Evolutionary conservation across 1,140 invertebrate species (phyloP).

Genomic region (silkworm (Bombyx mori)): ASM3026992v2 NC_085119.1:8433501-8434000

Average conservation of each 20-base stretch:
- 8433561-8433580: slow-evolving; percentile 26
- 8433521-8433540: slow-evolving; percentile 30
- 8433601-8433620: slow-evolving; percentile 26
- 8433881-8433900: slow-evolving; percentile 64
- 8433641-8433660: slow-evolving; percentile 18
- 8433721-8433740: slow-evolving; percentile 55
- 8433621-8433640: slow-evolving; percentile 18
- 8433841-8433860: slow-evolving; percentile 66
- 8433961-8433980: neutral
- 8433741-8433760: neutral
- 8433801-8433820: slow-evolving; percentile 65
- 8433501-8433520: slow-evolving; percentile 34
- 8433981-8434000: neutral
- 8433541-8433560: slow-evolving; percentile 25
- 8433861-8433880: slow-evolving; percentile 71
- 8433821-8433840: slow-evolving; percentile 75
- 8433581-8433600: slow-evolving; percentile 19
- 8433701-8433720: slow-evolving; percentile 72
- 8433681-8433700: slow-evolving; percentile 69
- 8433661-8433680: slow-evolving; percentile 31
- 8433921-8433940: slow-evolving; percentile 68
- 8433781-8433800: slow-evolving; percentile 46
- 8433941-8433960: slow-evolving; percentile 25
- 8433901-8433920: slow-evolving; percentile 52
- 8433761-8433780: too few relatives aligned